These are phyloP conservation scores for Siniperca scherzeri DNA, from an alignment of 2,797 vertebrate genomes.

Conservation along the genomic window DNA sequence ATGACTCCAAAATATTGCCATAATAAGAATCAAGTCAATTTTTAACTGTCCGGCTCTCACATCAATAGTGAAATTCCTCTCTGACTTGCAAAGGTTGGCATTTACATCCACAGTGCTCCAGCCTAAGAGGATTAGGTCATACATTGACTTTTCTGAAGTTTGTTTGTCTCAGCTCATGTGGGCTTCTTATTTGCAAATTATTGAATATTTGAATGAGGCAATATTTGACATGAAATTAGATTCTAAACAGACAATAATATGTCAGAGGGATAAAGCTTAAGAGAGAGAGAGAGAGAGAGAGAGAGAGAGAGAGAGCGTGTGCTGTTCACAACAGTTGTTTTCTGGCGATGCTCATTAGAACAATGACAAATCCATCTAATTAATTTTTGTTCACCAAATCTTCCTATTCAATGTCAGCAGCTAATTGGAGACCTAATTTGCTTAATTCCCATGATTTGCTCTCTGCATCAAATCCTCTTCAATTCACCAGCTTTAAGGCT, in stretches of 20 bases:
- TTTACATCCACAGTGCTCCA: conserved; percentile 76
- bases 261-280: conserved; percentile 60
- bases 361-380: conserved; percentile 84
- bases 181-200: conserved; percentile 78
- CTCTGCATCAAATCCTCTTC: conserved; percentile 86
- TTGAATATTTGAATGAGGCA: conserved; percentile 80
- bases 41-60: conserved; percentile 55
- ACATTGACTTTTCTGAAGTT: conserved; percentile 82
- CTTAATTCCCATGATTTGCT: conserved; percentile 86
- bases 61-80: conserved; percentile 83
- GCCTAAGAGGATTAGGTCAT: conserved; percentile 81
- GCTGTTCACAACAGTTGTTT: conserved; percentile 52
- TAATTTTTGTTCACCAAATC: conserved; percentile 83
- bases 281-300: conserved; percentile 5
- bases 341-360: conserved; percentile 69
- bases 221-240: conserved; percentile 79
- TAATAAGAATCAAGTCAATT: conserved; percentile 61
- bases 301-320: conserved; percentile 3
- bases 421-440: conserved; percentile 87
- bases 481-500: conserved; percentile 87
- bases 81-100: conserved; percentile 81
- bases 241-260: conserved; percentile 66
- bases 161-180: conserved; percentile 77
- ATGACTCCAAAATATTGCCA: conserved; percentile 49
- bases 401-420: conserved; percentile 78